Conservation (phyloP, 2,888 invertebrate species). For the Itoplectis maculator region DNA sequence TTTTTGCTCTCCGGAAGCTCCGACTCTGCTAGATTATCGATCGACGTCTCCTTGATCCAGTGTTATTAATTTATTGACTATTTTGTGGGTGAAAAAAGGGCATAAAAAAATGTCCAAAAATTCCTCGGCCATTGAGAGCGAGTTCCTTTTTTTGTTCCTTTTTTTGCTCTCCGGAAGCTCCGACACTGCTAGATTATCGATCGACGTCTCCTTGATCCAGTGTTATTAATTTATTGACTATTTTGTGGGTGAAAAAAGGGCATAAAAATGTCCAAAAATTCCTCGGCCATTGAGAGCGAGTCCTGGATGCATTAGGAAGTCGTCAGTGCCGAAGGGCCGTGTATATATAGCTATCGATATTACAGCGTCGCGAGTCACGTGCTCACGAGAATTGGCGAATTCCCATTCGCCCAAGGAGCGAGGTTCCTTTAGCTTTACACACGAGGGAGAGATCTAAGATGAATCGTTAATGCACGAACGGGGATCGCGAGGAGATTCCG, state of each 20-base stretch:
- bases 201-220: not conserved
- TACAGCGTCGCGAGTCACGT: slow-evolving; percentile 12
- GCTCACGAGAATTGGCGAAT: slow-evolving; percentile 60
- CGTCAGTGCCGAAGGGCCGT: slow-evolving; percentile 16
- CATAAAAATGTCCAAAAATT: not conserved
- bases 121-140: slow-evolving; percentile 27
- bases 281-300: slow-evolving; percentile 21
- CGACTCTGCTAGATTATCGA: not conserved
- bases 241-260: not conserved
- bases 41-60: not conserved
- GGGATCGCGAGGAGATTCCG: slow-evolving; percentile 27
- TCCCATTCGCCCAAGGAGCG: slow-evolving; percentile 32
- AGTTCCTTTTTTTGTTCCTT: slow-evolving; percentile 2
- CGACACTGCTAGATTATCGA: not conserved
- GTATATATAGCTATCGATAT: not conserved
- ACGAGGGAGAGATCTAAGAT: slow-evolving; percentile 60
- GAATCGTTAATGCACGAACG: slow-evolving; percentile 61
- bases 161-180: not conserved
- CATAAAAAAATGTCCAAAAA: not conserved
- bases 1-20: not conserved
- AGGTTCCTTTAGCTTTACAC: slow-evolving; percentile 50
- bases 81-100: not conserved
- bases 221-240: slow-evolving; percentile 4
- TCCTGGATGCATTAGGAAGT: slow-evolving; percentile 21
- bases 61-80: slow-evolving; percentile 4